Base-by-base conservation (phyloP, 2,113 vertebrate species). In the Nettapus auritus region DNA sequence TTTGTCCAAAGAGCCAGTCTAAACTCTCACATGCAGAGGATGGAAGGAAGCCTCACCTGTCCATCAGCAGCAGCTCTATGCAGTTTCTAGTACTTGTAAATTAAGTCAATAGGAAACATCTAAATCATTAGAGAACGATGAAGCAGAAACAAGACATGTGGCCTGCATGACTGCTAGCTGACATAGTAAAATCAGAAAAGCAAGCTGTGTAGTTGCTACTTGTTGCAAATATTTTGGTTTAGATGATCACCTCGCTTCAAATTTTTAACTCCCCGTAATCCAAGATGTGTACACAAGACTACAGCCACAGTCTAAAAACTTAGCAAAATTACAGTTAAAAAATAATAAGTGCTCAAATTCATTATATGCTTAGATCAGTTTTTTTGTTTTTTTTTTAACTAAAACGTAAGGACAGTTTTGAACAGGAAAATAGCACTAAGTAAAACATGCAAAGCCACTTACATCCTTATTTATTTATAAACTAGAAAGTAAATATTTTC, bases 301-400 rank as follows among this genome's bases (percentile, higher is more conserved):
- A 42, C 19, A 73, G 50, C 3, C 57, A 69, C 16, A 79, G 66
- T 63, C 16, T 44, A 62, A 80, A 70, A 21, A 38, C 29, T 38
- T 8, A 8, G 17, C 33, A 86, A 86, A 86, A 90, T 31, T 2
- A 53, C 13, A 70, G 11, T 26, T 52, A 33, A 40, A 82, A 91
- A 73, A 56, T 3, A 89, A 48, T 7, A 80, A 86, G 13, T 53
- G 36, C 2, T 8, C 46, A 70, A 87, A 78, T 36, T 63, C 46
- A n/a, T 46, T 1, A 53, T 13, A 83, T 0, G 1, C 22, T 71
- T 18, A 46, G 10, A 34, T 13, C 5, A 11, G 44, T 46, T 46
- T 46, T 46, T 46, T 46, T 46, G 18, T 46, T 46, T 7, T 6
- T 34, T 76, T 67, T 57, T 78, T 26, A 4, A 42, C 42, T 42